Evolutionary conservation across 2,797 vertebrate genomes (phyloP), one percentile per base, ranked within the genome.

Genomic region (Poecilia picta): DNA sequence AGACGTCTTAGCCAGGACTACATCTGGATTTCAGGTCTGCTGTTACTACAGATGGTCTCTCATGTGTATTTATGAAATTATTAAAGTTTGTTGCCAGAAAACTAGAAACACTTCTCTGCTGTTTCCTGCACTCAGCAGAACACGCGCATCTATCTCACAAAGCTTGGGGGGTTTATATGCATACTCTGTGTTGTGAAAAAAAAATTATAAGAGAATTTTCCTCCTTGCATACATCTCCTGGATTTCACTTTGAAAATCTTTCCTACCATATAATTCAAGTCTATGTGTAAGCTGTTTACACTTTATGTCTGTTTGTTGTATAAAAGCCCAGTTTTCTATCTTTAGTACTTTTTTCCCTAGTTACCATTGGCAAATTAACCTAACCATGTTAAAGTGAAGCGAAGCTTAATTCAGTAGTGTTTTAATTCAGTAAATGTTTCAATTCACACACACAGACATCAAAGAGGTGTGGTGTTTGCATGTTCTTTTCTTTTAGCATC

Each of bases 11-110:
- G 86, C 87, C 18, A 70, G 81, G 74, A 75, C 79, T 71, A 47
- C 84, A 85, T 89, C 83, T 89, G 87, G 75, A 83, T 82, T 28
- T 72, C 1, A 53, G 86, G 68, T 55, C 46, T 31, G n/a, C 53
- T 73, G 16, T 82, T 81, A 76, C 82, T 85, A n/a, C 81, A 71
- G 75, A 87, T 87, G 88, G 83, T 53, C 86, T 86, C 75, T 80
- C 25, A 45, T 82, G 78, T 84, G 68, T 41, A 28, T 81, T 83
- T n/a, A 73, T 76, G 64, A 43, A 74, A 68, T 74, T 71, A 43
- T 31, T 12, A 33, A 76, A 77, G 92, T 92, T 88, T 90, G 89
- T 89, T 79, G 53, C 66, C 76, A 59, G 72, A 75, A 89, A 91
- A 83, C 74, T 41, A 39, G 62, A 77, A 83, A 55, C 46, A 2